Conservation (phyloP, 2,888 invertebrate genomes). For the Polydrusus cervinus region DNA sequence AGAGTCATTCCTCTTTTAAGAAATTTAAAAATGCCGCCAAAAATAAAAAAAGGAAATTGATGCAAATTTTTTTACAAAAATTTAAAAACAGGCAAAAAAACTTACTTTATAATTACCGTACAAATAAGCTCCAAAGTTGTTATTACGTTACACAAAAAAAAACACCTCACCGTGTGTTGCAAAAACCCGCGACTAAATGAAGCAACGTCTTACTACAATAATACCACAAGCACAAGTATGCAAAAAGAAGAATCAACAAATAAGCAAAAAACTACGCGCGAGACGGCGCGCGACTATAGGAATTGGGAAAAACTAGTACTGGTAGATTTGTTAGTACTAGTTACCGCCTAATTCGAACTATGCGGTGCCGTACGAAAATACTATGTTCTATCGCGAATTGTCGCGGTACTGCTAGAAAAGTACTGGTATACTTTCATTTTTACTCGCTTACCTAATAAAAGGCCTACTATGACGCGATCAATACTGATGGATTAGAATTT, state of each 20-base stretch:
- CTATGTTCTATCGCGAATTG: no score
- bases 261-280: background rate
- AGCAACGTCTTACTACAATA: background rate
- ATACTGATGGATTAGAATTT: background rate
- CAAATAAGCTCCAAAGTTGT: no score
- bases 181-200: background rate
- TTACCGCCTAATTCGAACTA: background rate
- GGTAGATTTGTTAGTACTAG: background rate
- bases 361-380: background rate
- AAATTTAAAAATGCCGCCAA: no score
- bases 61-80: no score
- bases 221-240: background rate
- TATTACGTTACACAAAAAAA: background rate
- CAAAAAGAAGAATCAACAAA: background rate
- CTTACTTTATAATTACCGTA: no score
- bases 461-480: conserved; percentile 2
- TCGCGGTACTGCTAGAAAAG: background rate
- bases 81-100: no score
- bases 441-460: background rate
- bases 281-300: background rate
- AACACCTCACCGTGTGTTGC: background rate
- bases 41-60: no score
- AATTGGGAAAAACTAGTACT: background rate
- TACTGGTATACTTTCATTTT: conserved; percentile 8
- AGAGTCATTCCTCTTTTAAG: no score